Evolutionary conservation across 2,113 vertebrate species (phyloP).

Genomic region (Macaca fascicularis): T2T-MFA8v1.1 NC_088384.1:79206001-79206500

Average conservation of each 20-base stretch:
- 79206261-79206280: not conserved
- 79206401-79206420: not conserved
- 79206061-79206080: not conserved
- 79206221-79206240: not conserved
- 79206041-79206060: not conserved
- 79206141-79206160: not conserved
- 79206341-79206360: not conserved
- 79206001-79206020: not conserved
- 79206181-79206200: not conserved
- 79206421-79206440: not conserved
- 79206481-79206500: not conserved
- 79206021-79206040: not conserved
- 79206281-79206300: not conserved
- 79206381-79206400: not conserved
- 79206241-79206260: not conserved
- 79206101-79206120: not conserved
- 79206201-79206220: not conserved
- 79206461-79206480: not conserved
- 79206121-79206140: not conserved
- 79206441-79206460: not conserved
- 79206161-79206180: not conserved
- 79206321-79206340: not conserved
- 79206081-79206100: not conserved
- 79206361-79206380: not conserved
- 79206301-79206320: not conserved